Evolutionary conservation across 1,140 invertebrate genomes (phyloP), one percentile per base, ranked within the genome.

Genomic region (Zaprionus ghesquierei): DNA sequence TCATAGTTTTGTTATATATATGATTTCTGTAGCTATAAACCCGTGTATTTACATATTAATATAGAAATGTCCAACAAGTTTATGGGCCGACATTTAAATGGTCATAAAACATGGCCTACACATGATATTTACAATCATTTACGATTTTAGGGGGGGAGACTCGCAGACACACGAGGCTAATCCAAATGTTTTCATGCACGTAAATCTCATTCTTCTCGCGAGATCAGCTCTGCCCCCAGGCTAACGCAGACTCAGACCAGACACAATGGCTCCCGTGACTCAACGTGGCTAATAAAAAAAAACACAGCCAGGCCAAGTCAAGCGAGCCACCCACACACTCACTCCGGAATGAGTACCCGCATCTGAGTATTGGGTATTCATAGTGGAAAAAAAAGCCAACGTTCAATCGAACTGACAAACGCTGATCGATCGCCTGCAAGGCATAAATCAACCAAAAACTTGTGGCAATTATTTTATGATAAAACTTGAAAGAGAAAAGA

Each of bases 401-500:
- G 62, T 66, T 72, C 53, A 59, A 68, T 69, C 69, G 22, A 50
- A 20, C 82, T 81, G 78, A 86, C 81, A 86, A 87, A 87, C 79
- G 69, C 82, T 86, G 82, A 87, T 87, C 82, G 82, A 87, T 87
- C 77, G 80, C 58, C 62, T 50, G 76, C 22, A 61, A 73, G 70
- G 68, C 81, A 85, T 84, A 84, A 84, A 84, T 85, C 81, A 27
- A 25, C 55, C 71, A 71, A 80, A 77, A 81, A 61, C 65, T 77
- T 62, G 38, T 50, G 75, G 61, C 82, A 82, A 87, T 89, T 87
- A 87, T 89, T 80, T 84, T 80, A 89, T 89, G 69, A 73, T 85
- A 85, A 59, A n/a, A 29, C 27, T 46, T 64, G 75, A 69, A 66
- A 75, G 53, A 63, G 15, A 49, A n/a, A n/a, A n/a, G n/a, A 25